Evolutionary conservation across 2,113 vertebrate species (phyloP).

Genomic region (Cyprinodon variegatus): DNA sequence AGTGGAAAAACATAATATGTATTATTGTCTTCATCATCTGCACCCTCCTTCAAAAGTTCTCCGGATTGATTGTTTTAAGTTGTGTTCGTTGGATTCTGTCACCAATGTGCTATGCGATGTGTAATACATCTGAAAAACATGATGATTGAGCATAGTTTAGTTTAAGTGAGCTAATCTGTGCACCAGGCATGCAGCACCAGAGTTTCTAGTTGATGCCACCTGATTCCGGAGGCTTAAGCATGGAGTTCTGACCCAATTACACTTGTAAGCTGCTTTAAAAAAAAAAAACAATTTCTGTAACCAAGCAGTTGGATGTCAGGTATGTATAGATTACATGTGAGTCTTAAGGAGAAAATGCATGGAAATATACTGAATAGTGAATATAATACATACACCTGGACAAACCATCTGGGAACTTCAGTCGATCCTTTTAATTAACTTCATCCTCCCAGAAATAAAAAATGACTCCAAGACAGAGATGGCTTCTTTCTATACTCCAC

Average conservation of each 20-base stretch:
- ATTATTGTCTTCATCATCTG: no score
- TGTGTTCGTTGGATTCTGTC: neutral
- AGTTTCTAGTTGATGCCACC: constrained; percentile 4
- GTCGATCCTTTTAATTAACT: neutral
- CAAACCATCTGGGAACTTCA: neutral
- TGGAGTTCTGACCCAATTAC: constrained; percentile 56
- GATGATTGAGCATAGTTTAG: constrained; percentile 12
- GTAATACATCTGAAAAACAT: neutral
- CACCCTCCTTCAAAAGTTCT: no score
- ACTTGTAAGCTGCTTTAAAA: constrained; percentile 65
- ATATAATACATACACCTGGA: constrained; percentile 1
- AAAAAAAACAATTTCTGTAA: constrained; percentile 35
- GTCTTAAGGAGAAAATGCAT: constrained; percentile 28
- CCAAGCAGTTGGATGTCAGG: constrained; percentile 27
- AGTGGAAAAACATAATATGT: no score
- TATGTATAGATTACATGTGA: constrained; percentile 29
- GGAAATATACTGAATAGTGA: constrained; percentile 34
- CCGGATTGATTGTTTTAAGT: neutral
- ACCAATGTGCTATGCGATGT: neutral
- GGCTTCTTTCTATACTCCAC: constrained; percentile 23
- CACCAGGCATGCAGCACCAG: constrained; percentile 22
- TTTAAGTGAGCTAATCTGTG: neutral
- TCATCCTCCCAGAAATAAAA: constrained; percentile 29
- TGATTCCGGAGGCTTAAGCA: constrained; percentile 7
- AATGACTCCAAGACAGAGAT: constrained; percentile 18